These are phyloP conservation scores for Odontocolon sp. DNA, from an alignment of 2,888 invertebrate genomes.

Conservation along the genomic window DNA sequence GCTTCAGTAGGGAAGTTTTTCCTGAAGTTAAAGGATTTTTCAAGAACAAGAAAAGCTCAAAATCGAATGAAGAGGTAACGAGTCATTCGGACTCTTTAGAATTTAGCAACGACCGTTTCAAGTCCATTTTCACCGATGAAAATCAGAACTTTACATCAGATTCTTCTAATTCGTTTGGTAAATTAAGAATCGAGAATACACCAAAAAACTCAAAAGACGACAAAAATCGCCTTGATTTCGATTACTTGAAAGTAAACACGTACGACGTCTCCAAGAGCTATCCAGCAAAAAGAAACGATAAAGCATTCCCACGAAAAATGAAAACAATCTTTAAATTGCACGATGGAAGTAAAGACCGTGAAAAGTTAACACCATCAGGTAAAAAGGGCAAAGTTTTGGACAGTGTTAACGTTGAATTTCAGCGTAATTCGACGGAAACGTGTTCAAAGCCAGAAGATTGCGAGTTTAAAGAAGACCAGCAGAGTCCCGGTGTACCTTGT, in stretches of 20 bases:
- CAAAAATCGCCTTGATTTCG: too few species aligned
- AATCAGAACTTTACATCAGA: constrained; percentile 25
- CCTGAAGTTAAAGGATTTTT: constrained; percentile 2
- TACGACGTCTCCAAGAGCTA: too few species aligned
- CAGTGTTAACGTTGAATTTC: neutral
- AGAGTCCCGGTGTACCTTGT: constrained; percentile 6
- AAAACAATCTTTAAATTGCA: constrained; percentile 30
- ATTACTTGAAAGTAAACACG: too few species aligned
- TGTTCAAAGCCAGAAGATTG: neutral
- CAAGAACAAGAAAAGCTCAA: neutral
- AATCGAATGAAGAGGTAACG: neutral
- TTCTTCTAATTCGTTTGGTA: neutral
- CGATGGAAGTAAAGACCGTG: neutral
- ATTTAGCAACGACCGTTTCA: neutral
- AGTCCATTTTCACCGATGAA: neutral
- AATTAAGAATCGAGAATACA: neutral
- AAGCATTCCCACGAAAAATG: neutral
- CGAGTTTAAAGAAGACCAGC: neutral
- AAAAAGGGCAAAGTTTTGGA: neutral
- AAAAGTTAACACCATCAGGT: neutral
- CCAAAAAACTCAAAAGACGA: too few species aligned
- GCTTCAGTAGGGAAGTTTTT: neutral
- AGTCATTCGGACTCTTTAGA: constrained; percentile 20
- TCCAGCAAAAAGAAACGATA: neutral
- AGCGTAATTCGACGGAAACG: neutral